Evolutionary conservation across 2,888 invertebrate species (phyloP).

Genomic region (Cabera pusaria): DNA sequence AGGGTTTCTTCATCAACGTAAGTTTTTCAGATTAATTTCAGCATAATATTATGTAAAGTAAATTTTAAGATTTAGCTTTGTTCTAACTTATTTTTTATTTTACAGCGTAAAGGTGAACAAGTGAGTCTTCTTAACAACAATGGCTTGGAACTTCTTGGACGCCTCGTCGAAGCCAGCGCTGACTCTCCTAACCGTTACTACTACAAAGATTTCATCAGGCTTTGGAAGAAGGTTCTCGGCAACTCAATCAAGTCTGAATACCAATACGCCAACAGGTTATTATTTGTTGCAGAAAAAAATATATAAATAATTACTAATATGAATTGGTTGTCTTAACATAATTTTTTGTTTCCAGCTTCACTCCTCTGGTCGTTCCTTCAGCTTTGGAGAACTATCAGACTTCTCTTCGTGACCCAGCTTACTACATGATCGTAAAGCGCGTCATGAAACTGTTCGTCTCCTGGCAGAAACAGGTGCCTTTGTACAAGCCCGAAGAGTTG

Average conservation of each 20-base stretch:
- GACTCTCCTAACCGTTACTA: slow-evolving; percentile 83
- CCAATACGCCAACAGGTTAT: slow-evolving; percentile 47
- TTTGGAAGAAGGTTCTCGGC: slow-evolving; percentile 84
- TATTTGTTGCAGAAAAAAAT: slow-evolving; percentile 7
- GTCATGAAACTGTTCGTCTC: slow-evolving; percentile 81
- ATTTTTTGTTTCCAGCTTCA: slow-evolving; percentile 43
- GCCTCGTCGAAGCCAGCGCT: slow-evolving; percentile 85
- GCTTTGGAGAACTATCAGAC: slow-evolving; percentile 86
- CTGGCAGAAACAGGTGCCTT: slow-evolving; percentile 83
- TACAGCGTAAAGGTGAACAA: slow-evolving; percentile 72
- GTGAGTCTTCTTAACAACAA: slow-evolving; percentile 84
- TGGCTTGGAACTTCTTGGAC: slow-evolving; percentile 85
- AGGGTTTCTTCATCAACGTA: slow-evolving; percentile 73
- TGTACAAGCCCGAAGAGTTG: slow-evolving; percentile 86
- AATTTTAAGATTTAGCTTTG: no score
- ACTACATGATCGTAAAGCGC: slow-evolving; percentile 86
- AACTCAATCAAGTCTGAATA: slow-evolving; percentile 49
- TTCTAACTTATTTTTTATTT: no score
- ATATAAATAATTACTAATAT: no score
- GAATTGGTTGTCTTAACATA: no score
- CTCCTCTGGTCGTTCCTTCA: slow-evolving; percentile 80
- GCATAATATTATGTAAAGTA: no score
- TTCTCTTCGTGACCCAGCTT: slow-evolving; percentile 87
- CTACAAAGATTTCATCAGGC: slow-evolving; percentile 83
- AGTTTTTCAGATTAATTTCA: slow-evolving; percentile 40